Conservation (phyloP, 1,140 invertebrate genomes). For the Orius insidiosus region DNA sequence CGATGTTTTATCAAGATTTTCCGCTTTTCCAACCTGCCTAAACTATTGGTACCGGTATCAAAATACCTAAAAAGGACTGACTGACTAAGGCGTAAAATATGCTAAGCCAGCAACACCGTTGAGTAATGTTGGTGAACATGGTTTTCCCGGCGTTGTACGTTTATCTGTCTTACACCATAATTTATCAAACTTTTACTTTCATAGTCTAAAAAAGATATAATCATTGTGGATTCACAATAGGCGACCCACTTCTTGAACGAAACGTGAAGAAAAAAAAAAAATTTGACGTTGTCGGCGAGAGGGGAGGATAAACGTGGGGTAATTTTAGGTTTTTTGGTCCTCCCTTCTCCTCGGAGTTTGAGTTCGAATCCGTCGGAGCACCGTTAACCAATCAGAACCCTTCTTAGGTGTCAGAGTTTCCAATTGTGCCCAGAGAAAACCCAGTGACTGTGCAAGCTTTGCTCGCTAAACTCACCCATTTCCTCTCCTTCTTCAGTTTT, state of each 20-base stretch:
- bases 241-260: conserved; percentile 11
- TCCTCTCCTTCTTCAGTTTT: conserved; percentile 7
- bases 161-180: no score
- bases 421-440: neutral
- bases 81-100: no score
- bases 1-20: no score
- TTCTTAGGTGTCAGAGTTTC: conserved; percentile 4
- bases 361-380: conserved; percentile 5
- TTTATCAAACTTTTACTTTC: no score
- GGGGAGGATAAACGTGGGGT: neutral
- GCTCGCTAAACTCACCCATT: conserved; percentile 7
- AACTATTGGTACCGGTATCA: no score
- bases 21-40: no score
- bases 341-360: conserved; percentile 5
- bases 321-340: conserved; percentile 2
- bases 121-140: no score
- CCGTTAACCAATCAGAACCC: conserved; percentile 5
- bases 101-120: no score
- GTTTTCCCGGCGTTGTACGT: no score
- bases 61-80: no score
- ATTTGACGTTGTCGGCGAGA: neutral
- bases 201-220: no score
- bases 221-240: no score
- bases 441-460: conserved; percentile 9
- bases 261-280: neutral